Conservation (phyloP, 2,888 invertebrate species). For the Carpatolechia fugitivella region DNA sequence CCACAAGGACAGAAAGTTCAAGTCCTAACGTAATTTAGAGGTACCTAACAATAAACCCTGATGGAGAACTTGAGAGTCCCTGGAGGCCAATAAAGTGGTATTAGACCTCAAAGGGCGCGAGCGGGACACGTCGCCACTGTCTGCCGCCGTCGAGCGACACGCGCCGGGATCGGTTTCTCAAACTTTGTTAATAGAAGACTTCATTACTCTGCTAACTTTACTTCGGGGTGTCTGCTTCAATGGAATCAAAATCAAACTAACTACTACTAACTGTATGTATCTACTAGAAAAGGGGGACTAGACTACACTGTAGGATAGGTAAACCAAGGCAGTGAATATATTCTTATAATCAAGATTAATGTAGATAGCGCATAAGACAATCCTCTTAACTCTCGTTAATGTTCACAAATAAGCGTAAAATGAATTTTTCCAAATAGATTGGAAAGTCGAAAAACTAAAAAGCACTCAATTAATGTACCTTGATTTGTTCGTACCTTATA, state of each 20-base stretch:
- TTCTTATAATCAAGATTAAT: too few relatives aligned
- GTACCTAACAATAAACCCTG: conserved; percentile 9
- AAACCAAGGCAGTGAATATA: too few relatives aligned
- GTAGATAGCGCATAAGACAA: too few relatives aligned
- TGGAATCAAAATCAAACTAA: not conserved
- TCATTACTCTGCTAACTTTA: not conserved
- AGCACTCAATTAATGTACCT: too few relatives aligned
- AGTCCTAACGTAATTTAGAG: not conserved
- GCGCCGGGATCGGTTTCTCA: not conserved
- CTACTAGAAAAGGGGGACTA: too few relatives aligned
- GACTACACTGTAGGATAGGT: too few relatives aligned
- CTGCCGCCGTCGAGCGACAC: too few relatives aligned
- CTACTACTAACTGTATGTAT: not conserved
- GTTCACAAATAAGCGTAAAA: not conserved
- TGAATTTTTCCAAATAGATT: not conserved
- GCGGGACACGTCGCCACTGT: not conserved
- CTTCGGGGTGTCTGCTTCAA: not conserved
- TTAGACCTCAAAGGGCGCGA: not conserved
- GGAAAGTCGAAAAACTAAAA: too few relatives aligned
- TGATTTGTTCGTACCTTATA: too few relatives aligned
- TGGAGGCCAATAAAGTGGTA: not conserved
- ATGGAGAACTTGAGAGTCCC: not conserved
- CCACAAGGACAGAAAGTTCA: not conserved
- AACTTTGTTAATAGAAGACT: conserved; percentile 6
- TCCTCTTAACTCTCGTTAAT: too few relatives aligned